Evolutionary conservation across 2,113 vertebrate genomes (phyloP).

Genomic region (Panthera tigris): DNA sequence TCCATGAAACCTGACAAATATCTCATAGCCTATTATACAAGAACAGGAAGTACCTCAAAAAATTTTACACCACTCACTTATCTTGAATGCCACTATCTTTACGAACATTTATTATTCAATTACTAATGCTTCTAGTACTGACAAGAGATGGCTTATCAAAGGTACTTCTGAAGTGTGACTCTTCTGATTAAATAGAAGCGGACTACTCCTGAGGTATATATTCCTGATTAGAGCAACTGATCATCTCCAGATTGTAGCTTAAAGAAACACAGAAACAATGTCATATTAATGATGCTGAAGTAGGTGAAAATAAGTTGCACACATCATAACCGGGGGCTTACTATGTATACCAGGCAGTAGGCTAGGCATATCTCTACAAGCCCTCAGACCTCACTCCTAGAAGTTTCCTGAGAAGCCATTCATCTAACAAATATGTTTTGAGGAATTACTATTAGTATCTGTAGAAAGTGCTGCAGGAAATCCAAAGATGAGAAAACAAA

Average conservation of each 20-base stretch:
- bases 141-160: not conserved
- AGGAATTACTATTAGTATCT: not conserved
- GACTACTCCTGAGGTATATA: not conserved
- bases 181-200: not conserved
- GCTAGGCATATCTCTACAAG: not conserved
- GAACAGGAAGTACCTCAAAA: not conserved
- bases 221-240: not conserved
- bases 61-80: not conserved
- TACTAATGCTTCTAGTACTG: not conserved
- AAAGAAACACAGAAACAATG: not conserved
- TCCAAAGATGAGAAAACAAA: not conserved
- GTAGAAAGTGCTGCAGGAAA: not conserved
- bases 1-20: not conserved
- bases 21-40: not conserved
- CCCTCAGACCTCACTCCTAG: not conserved
- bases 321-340: not conserved
- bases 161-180: not conserved
- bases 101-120: not conserved
- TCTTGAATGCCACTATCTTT: not conserved
- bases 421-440: not conserved
- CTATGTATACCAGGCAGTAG: not conserved
- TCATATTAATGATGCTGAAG: not conserved
- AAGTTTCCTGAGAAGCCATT: not conserved
- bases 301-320: not conserved
- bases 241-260: not conserved